phyloP scores from a whole-genome alignment of 2,113 vertebrate species.

The Ameiurus melas region DNA sequence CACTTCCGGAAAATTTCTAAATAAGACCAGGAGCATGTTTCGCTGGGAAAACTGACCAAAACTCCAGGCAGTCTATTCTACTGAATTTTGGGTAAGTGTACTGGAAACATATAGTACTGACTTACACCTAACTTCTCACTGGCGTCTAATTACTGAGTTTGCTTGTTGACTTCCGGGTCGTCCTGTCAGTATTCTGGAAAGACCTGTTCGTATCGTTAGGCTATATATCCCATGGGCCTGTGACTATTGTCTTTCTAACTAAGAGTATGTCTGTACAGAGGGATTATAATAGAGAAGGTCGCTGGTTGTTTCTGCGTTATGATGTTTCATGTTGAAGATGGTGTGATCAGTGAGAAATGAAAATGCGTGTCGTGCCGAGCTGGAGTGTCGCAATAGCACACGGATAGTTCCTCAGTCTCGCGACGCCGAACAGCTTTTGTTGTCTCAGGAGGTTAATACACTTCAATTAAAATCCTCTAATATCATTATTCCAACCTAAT shows the following conservation, averaged over 20 bases:
- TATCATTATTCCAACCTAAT: neutral
- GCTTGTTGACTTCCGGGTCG: slow-evolving; percentile 11
- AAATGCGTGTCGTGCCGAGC: neutral
- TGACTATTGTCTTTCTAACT: neutral
- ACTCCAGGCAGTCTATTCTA: neutral
- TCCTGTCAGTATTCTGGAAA: neutral
- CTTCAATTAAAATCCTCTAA: neutral
- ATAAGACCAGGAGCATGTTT: neutral
- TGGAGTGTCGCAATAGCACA: neutral
- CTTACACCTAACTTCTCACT: neutral
- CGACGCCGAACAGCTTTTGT: neutral
- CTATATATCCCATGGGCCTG: neutral
- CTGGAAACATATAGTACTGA: neutral
- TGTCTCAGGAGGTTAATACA: neutral
- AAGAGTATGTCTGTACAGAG: neutral
- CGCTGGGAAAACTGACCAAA: neutral
- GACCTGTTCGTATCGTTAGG: neutral
- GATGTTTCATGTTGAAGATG: neutral
- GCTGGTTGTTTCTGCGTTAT: neutral
- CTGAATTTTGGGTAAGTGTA: neutral
- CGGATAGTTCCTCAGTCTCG: neutral
- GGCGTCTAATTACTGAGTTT: neutral
- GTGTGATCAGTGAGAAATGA: neutral
- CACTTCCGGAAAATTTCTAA: slow-evolving; percentile 6
- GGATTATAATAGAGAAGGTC: neutral